Evolutionary conservation across 2,797 vertebrate genomes (phyloP), one percentile per base, ranked within the genome.

Genomic region (Pipistrellus pygmaeus): DNA sequence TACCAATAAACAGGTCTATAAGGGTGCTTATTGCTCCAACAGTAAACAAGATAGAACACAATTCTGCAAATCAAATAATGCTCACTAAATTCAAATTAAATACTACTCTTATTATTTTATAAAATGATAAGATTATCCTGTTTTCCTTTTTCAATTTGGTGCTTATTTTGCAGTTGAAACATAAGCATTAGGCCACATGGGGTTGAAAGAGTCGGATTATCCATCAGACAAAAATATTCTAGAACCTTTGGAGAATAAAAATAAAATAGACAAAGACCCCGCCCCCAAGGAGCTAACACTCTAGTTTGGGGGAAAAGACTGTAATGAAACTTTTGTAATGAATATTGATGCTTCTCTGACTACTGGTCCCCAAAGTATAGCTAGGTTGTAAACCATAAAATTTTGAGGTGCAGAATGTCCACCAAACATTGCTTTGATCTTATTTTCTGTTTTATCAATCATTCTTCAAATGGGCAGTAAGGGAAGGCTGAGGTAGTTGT

Each of bases 1-100:
- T 64, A 95, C 95, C 96, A 44, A 44, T 11, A 44, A 96, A 76
- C 84, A 91, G 55, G 20, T 27, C 83, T 27, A 30, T 71, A 53
- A 87, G 82, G 35, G 38, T 81, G 78, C 62, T 94, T 89, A 76
- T 30, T 82, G 20, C 46, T 94, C 55, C 27, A 53, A 80, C 75
- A 92, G 53, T 81, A 92, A 93, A 77, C 20, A 77, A 84, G 7
- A 10, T 12, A 17, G 48, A 66, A 62, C 23, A 55, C 6, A 92
- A 8, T 51, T 91, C 73, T 93, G 17, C 21, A 48, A 20, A 35
- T n/a, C 60, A 27, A 60, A 44, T 27, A 80, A 25, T 75, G 30
- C 10, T 76, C 69, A 75, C 48, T 55, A 73, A 88, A 81, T 55
- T 88, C 73, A 93, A 64, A 86, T 90, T 55, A 68, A 82, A 90